phyloP scores from a whole-genome alignment of 30 jellyfish, hydroid and myxozoan genomes.

The Aurelia aurita complex sp. Pacific region DNA sequence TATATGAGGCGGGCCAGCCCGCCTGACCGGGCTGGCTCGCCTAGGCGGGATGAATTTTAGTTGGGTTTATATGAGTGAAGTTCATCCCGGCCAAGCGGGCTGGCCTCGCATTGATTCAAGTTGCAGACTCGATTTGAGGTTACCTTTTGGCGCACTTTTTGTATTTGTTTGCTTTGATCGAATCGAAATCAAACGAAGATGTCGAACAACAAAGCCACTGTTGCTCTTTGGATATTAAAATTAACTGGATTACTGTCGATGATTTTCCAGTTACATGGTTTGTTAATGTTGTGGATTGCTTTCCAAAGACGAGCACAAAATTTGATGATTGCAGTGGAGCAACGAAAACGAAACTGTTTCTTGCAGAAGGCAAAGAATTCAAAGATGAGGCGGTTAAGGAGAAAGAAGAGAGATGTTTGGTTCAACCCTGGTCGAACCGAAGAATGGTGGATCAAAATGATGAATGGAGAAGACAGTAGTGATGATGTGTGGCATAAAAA shows the following conservation, averaged over 20 bases:
- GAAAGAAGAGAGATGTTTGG: slow-evolving; percentile 32
- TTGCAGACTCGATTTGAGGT: too few relatives aligned
- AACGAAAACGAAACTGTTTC: slow-evolving; percentile 30
- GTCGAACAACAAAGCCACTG: slow-evolving; percentile 19
- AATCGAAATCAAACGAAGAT: not conserved
- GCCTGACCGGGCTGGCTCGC: too few relatives aligned
- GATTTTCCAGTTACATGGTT: slow-evolving; percentile 33
- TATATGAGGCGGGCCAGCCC: too few relatives aligned
- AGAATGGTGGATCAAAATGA: slow-evolving; percentile 61
- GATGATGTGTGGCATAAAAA: slow-evolving; percentile 50
- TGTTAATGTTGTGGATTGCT: slow-evolving; percentile 8
- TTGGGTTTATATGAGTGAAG: too few relatives aligned
- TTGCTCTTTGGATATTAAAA: slow-evolving; percentile 27
- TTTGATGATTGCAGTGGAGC: slow-evolving; percentile 38
- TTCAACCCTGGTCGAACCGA: slow-evolving; percentile 47
- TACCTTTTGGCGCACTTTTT: too few relatives aligned
- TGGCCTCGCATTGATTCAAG: too few relatives aligned
- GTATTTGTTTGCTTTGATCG: too few relatives aligned
- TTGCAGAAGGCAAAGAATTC: slow-evolving; percentile 23
- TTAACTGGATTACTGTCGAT: slow-evolving; percentile 35
- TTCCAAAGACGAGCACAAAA: slow-evolving; percentile 23
- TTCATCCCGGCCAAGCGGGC: too few relatives aligned
- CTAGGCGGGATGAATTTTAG: too few relatives aligned
- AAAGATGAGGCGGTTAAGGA: slow-evolving; percentile 14
- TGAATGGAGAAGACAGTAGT: slow-evolving; percentile 25